Evolutionary conservation across 2,113 vertebrate genomes (phyloP), one percentile per base, ranked within the genome.

Genomic region (Larimichthys crocea): DNA sequence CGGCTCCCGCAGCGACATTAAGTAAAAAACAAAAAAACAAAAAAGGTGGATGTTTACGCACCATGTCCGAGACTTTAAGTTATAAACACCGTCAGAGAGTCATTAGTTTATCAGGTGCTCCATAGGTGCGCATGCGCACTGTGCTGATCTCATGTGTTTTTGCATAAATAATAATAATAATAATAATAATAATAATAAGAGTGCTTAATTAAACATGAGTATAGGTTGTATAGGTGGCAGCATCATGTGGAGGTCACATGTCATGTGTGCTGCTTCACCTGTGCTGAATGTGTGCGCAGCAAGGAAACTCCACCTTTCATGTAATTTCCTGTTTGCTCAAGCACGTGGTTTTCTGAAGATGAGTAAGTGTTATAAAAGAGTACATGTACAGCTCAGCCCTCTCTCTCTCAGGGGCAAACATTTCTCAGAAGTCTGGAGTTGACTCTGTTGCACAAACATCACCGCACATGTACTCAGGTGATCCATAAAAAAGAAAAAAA

Each of bases 71-170:
- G 14, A 46, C 5, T 49, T 56, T 0, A 14, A 46, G n/a, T 64
- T 50, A 6, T 0, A 55, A 35, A 62, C 0, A 31, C 24, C 9
- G 7, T n/a, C 6, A 29, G 55, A 50, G 0, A 20, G 15, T 14
- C 10, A 22, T 29, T 48, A 31, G 19, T 65, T 81, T 29, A 69
- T 59, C 8, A 46, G 46, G 42, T 55, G 35, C 49, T 52, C 0
- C 49, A 19, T 0, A 1, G 4, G 12, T 29, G 72, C 90, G 80
- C 90, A 80, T 66, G 88, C 87, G 87, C 69, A 67, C 35, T 40
- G 35, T 9, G 8, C 35, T 40, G 35, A 2, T 9, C 8, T 9
- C 35, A 40, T 8, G 35, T 40, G 35, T 40, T 59, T 16, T 53
- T 70, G 16, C 24, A 53, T 20, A 44, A 35, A 67, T 67, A n/a